Evolutionary conservation across 1,140 invertebrate genomes (phyloP), one percentile per base, ranked within the genome.

Genomic region (Globodera ellingtonae): DNA sequence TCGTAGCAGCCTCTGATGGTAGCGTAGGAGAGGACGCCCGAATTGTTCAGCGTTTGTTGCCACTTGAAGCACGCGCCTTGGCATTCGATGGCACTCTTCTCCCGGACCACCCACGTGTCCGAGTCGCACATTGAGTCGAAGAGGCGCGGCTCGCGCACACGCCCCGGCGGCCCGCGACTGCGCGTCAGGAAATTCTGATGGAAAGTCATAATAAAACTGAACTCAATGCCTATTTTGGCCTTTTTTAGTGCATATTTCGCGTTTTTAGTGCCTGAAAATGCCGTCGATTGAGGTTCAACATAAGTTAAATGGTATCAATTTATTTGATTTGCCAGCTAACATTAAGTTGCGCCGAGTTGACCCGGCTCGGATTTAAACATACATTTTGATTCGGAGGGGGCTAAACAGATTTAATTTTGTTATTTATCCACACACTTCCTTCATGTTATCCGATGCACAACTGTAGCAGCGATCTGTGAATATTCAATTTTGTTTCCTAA

Each of bases 41-140:
- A 84, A 59, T 85, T 86, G 73, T 85, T 86, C 2, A 85, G 66
- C 46, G 84, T 84, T 56, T 85, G 85, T 48, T 85, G 84, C 84
- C 84, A 85, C 72, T 85, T 85, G 70, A 85, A 85, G 73, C 84
- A 85, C n/a, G 75, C 69, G 50, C 82, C 83, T 65, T 85, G 56
- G 66, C 84, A 85, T 6, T 85, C 85, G 24, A 86, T 82, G 18
- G 81, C 75, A 46, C 75, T 78, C 59, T 84, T 85, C 59, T 86
- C 80, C 21, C 83, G 44, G 46, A 85, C 71, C 50, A 85, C 24
- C 85, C 85, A 85, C 21, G 83, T 75, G 66, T 85, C 84, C 66
- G 77, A 72, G 75, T 85, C 84, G 69, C 84, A 85, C 74, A 86
- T 79, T 44, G 75, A 77, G 72, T 85, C 84, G 72, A 69, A 85